phyloP scores from a whole-genome alignment of 23 tunicate species.

The Trididemnum miniatum region DNA sequence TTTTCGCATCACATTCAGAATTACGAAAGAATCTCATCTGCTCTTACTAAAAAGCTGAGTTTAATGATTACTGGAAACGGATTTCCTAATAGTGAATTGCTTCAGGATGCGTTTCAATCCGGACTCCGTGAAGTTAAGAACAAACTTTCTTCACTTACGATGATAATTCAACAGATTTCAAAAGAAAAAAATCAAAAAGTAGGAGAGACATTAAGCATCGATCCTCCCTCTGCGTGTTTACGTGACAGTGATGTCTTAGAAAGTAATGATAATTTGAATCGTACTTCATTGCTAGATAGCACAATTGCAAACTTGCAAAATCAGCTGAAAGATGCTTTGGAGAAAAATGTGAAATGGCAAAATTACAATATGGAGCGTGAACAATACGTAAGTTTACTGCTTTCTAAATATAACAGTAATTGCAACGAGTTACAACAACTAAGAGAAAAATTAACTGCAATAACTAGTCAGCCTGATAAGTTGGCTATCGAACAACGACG shows the following conservation, averaged over 20 bases:
- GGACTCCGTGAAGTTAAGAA: constrained; percentile 19
- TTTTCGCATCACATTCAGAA: neutral
- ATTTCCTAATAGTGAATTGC: neutral
- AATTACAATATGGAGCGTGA: constrained; percentile 50
- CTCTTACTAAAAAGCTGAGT: neutral
- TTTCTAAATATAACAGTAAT: constrained; percentile 51
- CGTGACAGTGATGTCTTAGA: neutral
- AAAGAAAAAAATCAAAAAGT: neutral
- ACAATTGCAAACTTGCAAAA: constrained; percentile 1
- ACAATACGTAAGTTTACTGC: constrained; percentile 49
- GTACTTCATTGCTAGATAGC: neutral
- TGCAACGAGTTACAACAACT: constrained; percentile 12
- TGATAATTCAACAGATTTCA: neutral
- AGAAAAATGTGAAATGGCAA: constrained; percentile 64
- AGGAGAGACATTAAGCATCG: neutral
- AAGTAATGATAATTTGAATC: neutral
- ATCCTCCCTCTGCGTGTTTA: neutral
- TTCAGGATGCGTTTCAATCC: constrained; percentile 1
- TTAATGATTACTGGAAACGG: neutral
- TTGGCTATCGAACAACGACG: constrained; percentile 63
- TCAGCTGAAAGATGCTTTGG: constrained; percentile 38
- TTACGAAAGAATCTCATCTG: neutral
- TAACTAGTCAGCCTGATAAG: constrained; percentile 59
- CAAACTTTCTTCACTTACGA: neutral
- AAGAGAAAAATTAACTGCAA: constrained; percentile 10